Percentiles rank a stretch among this genome's conserved stretches.
These are phyloP conservation scores for Poeciliopsis turneri DNA, from an alignment of 2,797 vertebrate species.

Conservation along the genomic window DNA sequence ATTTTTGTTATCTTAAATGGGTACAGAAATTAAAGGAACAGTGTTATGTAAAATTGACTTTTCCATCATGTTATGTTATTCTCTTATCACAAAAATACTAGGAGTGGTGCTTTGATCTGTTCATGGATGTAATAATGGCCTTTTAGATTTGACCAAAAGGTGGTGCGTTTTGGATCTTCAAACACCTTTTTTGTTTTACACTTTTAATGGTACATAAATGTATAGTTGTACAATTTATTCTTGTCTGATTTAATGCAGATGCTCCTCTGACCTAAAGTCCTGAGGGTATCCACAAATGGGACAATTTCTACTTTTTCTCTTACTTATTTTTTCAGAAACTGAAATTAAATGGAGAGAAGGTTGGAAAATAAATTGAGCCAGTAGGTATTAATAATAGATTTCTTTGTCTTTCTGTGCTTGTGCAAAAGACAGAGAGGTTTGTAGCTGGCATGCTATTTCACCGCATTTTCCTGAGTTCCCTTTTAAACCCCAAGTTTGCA, in stretches of 20 bases:
- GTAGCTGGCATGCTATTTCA: slow-evolving; percentile 61
- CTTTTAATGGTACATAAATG: not conserved
- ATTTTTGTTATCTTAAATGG: not conserved
- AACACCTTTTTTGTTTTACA: not conserved
- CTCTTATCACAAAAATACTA: no score
- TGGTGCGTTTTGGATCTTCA: not conserved
- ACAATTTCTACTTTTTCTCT: not conserved
- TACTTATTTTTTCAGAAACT: slow-evolving; percentile 20
- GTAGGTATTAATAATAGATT: not conserved
- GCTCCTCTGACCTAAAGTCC: not conserved
- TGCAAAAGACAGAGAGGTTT: slow-evolving; percentile 27
- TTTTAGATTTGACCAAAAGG: not conserved
- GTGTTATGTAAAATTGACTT: no score
- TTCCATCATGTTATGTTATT: no score
- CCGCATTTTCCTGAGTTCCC: slow-evolving; percentile 52
- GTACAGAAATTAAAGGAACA: not conserved
- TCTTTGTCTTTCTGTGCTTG: not conserved
- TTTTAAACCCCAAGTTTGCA: slow-evolving; percentile 58
- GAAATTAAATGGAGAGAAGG: slow-evolving; percentile 39
- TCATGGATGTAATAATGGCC: not conserved
- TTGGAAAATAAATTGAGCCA: slow-evolving; percentile 15
- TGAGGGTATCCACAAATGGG: not conserved
- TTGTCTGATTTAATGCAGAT: not conserved
- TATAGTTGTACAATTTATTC: not conserved
- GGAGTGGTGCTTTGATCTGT: not conserved